A percentile compares a stretch with the other conserved stretches of the same genome.
These are phyloP conservation scores for Podabrus alpinus DNA, from an alignment of 2,888 invertebrate genomes.

Conservation along the genomic window DNA sequence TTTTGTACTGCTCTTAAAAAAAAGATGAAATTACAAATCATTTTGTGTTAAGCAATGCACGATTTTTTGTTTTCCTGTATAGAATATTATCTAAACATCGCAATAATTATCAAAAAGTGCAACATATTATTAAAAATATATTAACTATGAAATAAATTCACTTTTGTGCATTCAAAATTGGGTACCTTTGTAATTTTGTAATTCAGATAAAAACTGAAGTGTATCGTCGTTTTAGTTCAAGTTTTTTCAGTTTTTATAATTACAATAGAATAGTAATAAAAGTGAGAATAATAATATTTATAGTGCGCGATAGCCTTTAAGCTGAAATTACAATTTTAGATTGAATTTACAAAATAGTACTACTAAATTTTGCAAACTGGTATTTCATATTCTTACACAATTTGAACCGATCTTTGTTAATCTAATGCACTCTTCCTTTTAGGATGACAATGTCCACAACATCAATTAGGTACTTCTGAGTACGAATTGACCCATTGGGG, in stretches of 20 bases:
- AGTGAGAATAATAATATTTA: no score
- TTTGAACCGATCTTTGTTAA: no score
- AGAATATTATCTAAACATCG: neutral
- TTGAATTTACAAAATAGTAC: no score
- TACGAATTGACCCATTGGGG: no score
- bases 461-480: no score
- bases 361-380: no score
- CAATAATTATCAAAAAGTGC: neutral
- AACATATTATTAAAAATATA: neutral
- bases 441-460: no score
- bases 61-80: neutral
- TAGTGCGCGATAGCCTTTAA: no score
- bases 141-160: neutral
- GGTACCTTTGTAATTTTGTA: neutral
- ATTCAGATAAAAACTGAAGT: neutral
- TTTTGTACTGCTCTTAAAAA: neutral
- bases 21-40: neutral
- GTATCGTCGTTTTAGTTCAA: neutral
- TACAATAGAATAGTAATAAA: no score
- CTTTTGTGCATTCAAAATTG: neutral
- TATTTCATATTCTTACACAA: no score
- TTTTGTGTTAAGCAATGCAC: neutral
- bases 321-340: no score
- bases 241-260: neutral
- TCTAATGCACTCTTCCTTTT: no score